Evolutionary conservation across 2,797 vertebrate species (phyloP), one percentile per base, ranked within the genome.

Genomic region (Rhabdomys pumilio): DNA sequence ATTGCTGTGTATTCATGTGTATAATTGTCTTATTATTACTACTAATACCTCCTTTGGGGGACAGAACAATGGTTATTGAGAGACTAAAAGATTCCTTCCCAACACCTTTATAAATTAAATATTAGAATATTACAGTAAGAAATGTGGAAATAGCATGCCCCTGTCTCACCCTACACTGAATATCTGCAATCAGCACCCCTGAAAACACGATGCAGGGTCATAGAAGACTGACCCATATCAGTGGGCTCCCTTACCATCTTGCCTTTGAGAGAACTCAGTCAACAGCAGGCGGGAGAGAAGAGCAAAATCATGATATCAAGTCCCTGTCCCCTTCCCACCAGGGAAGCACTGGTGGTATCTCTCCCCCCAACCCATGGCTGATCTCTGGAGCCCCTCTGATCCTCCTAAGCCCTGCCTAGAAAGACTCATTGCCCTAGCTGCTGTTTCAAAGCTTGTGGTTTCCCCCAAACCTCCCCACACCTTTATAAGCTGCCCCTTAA

Each of bases 31-130:
- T 59, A 75, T 90, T 87, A 41, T 53, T 91, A 82, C 75, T 69
- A 57, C 55, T 82, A 65, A 72, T 61, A 41, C 61, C n/a, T 15
- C 80, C 13, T 38, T 94, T 89, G 29, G 24, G 38, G 53, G 55
- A 77, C 1, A 90, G 26, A 89, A n/a, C 38, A 22, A 92, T 20
- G 81, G 79, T 65, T 77, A 67, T 5, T 69, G 67, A 83, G 29
- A 89, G 29, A 90, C n/a, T 61, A 73, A 38, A 80, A 76, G 57
- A 89, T 91, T 92, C 79, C 87, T 90, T 89, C 72, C 34, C 10
- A 63, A 77, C 7, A 88, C 0, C 20, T 50, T 75, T 67, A 4
- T 84, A 90, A 87, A 90, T 85, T 75, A 94, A 93, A 88, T 81
- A 81, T 89, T 65, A 83, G 55, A 89, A 95, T 55, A 69, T 1